A percentile compares a stretch with the other conserved stretches of the same genome.
These are phyloP conservation scores for Spondyliosoma cantharus DNA, from an alignment of 2,797 vertebrate species.

Conservation along the genomic window DNA sequence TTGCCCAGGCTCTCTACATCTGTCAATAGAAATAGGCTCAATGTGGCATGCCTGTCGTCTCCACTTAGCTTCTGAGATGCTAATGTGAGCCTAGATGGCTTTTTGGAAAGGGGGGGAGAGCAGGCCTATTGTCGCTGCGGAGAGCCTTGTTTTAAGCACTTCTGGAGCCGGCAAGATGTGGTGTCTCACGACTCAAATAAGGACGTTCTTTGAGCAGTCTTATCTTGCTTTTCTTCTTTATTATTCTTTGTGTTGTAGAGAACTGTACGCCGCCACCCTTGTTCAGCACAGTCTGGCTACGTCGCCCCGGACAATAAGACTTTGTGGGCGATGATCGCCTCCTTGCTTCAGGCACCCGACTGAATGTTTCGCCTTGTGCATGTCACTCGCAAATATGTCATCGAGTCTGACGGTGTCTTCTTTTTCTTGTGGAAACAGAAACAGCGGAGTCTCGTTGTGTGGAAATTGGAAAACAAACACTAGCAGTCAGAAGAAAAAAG, in stretches of 20 bases:
- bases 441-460: not conserved
- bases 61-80: conserved; percentile 58
- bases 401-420: conserved; percentile 5
- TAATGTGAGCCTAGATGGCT: conserved; percentile 53
- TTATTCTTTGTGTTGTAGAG: conserved; percentile 18
- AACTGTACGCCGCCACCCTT: conserved; percentile 19
- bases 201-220: not conserved
- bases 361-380: conserved; percentile 33
- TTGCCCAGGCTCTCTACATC: conserved; percentile 51
- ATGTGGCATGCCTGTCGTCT: conserved; percentile 63
- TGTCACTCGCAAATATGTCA: conserved; percentile 23
- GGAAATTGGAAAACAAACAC: not conserved
- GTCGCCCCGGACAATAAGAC: conserved; percentile 46
- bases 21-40: conserved; percentile 73
- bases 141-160: conserved; percentile 35
- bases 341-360: not conserved
- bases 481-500: not conserved
- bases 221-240: conserved; percentile 12
- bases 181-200: conserved; percentile 18
- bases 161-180: not conserved
- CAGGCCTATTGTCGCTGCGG: conserved; percentile 9
- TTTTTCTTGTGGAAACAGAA: conserved; percentile 27
- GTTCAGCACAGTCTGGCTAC: conserved; percentile 1
- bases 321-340: conserved; percentile 31
- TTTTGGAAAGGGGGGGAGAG: conserved; percentile 36